Evolutionary conservation across 37 sponge, comb jelly and placozoan genomes (phyloP).

Genomic region (Oopsacas minuta): DNA sequence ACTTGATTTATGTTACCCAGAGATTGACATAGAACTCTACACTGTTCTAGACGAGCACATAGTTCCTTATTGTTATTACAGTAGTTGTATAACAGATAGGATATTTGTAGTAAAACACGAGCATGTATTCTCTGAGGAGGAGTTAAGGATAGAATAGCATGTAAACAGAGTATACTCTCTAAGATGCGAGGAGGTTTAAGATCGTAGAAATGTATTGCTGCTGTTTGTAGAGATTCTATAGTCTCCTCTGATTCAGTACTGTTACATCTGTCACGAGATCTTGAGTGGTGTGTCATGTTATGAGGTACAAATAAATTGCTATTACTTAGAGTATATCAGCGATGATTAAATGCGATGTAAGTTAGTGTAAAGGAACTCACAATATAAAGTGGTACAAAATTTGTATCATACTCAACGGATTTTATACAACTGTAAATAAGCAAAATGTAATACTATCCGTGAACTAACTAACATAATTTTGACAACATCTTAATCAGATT

Average conservation of each 20-base stretch:
- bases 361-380: too few species aligned
- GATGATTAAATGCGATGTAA: too few species aligned
- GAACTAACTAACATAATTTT: too few species aligned
- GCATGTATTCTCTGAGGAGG: not conserved
- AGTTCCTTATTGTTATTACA: not conserved
- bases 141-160: not conserved
- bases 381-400: too few species aligned
- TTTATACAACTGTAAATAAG: too few species aligned
- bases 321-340: not conserved
- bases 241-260: not conserved
- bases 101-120: not conserved
- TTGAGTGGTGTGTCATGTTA: not conserved
- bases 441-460: too few species aligned
- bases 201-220: not conserved
- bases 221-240: not conserved
- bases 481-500: too few species aligned
- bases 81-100: not conserved
- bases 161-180: not conserved
- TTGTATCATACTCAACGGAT: too few species aligned
- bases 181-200: not conserved
- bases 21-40: not conserved
- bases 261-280: not conserved
- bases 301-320: not conserved
- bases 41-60: not conserved
- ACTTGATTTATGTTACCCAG: slow-evolving; percentile 8